Conservation (phyloP, 2,113 vertebrate genomes). For the Turdus rufiventris region DNA sequence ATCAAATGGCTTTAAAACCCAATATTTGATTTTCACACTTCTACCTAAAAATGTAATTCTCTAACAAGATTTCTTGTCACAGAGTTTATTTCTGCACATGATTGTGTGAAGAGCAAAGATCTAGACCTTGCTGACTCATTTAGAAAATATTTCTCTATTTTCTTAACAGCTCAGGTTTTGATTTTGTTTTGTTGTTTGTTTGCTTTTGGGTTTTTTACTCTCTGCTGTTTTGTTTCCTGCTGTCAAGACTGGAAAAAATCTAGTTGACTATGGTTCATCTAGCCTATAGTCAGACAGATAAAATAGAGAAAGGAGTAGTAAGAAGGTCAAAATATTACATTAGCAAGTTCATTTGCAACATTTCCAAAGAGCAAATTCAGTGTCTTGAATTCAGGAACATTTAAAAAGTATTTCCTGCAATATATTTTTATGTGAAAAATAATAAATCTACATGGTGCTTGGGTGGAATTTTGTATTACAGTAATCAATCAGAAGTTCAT, state of each 20-base stretch:
- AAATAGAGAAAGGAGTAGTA: background rate
- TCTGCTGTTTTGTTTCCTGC: background rate
- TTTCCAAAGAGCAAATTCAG: background rate
- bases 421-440: background rate
- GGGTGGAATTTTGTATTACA: background rate
- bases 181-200: background rate
- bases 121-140: constrained; percentile 18
- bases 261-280: background rate
- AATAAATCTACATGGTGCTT: background rate
- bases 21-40: constrained; percentile 1
- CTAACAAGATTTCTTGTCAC: constrained; percentile 23
- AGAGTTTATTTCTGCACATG: background rate
- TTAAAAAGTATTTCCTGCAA: background rate
- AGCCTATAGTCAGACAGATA: background rate
- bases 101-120: background rate
- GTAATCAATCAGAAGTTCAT: background rate
- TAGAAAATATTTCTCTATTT: background rate
- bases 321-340: background rate
- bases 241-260: background rate
- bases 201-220: background rate
- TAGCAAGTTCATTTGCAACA: background rate
- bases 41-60: constrained; percentile 10
- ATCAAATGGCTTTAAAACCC: background rate
- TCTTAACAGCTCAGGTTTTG: background rate
- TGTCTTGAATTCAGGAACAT: background rate